Conservation (phyloP, 2,113 vertebrate genomes). For the Entomyzon cyanotis region DNA sequence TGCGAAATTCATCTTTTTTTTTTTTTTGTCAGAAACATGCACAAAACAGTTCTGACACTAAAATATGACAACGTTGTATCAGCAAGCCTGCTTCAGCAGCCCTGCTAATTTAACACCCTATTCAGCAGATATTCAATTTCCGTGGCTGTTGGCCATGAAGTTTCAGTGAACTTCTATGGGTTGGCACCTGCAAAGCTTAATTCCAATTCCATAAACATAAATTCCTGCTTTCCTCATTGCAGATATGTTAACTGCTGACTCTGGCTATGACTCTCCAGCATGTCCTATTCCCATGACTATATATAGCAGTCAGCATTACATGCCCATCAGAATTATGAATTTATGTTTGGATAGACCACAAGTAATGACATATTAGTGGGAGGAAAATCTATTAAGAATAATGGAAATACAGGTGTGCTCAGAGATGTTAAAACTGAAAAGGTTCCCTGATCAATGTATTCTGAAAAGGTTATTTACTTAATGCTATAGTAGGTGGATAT, state of each 20-base stretch:
- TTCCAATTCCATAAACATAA: conserved; percentile 49
- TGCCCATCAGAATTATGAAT: not conserved
- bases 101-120: conserved; percentile 66
- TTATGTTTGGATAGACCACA: not conserved
- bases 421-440: not conserved
- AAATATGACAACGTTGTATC: conserved; percentile 55
- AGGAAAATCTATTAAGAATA: not conserved
- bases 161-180: conserved; percentile 39
- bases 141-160: conserved; percentile 56
- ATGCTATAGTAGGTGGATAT: not conserved
- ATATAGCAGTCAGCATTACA: not conserved
- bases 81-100: conserved; percentile 53
- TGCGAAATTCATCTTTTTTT: conserved; percentile 9
- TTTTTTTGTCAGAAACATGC: conserved; percentile 41
- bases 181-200: conserved; percentile 61
- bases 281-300: not conserved
- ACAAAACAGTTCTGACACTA: conserved; percentile 37
- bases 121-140: conserved; percentile 72
- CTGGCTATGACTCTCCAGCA: not conserved
- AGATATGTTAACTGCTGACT: conserved; percentile 29
- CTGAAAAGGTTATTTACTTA: not conserved
- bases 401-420: not conserved
- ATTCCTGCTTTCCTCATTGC: conserved; percentile 28
- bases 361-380: not conserved
- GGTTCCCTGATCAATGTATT: not conserved